phyloP scores from a whole-genome alignment of 2,797 vertebrate genomes.

The Falco berigora region DNA sequence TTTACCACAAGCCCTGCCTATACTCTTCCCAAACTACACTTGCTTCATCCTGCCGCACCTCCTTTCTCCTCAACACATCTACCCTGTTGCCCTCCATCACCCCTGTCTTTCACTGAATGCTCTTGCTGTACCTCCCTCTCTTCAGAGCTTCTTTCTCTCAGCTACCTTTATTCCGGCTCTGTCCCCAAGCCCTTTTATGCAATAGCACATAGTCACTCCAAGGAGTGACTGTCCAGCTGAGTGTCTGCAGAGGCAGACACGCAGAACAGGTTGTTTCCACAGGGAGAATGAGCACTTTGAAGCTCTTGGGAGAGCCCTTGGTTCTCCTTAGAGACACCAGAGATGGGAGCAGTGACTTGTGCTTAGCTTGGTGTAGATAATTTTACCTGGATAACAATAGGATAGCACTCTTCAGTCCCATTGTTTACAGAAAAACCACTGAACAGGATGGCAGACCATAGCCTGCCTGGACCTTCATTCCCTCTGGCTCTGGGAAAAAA shows the following conservation, averaged over 20 bases:
- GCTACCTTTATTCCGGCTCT: background rate
- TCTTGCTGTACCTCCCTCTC: background rate
- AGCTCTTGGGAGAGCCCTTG: background rate
- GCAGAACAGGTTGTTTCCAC: background rate
- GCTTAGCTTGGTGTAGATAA: background rate
- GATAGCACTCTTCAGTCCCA: background rate
- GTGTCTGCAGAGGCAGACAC: background rate
- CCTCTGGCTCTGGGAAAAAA: background rate
- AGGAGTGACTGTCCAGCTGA: background rate
- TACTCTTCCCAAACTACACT: background rate
- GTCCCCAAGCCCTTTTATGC: background rate
- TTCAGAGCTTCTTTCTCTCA: background rate
- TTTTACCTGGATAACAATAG: background rate
- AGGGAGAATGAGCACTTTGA: background rate
- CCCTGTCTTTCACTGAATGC: background rate
- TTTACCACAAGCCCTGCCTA: background rate
- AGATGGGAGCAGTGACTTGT: background rate
- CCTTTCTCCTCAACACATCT: background rate
- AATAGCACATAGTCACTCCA: background rate
- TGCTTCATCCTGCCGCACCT: background rate
- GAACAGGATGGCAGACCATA: background rate
- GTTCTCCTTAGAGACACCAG: background rate
- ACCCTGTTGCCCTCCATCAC: background rate
- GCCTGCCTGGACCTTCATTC: background rate
- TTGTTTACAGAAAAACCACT: fast-evolving